Evolutionary conservation across 2,797 vertebrate genomes (phyloP).

Genomic region (Girardinus metallicus): DNA sequence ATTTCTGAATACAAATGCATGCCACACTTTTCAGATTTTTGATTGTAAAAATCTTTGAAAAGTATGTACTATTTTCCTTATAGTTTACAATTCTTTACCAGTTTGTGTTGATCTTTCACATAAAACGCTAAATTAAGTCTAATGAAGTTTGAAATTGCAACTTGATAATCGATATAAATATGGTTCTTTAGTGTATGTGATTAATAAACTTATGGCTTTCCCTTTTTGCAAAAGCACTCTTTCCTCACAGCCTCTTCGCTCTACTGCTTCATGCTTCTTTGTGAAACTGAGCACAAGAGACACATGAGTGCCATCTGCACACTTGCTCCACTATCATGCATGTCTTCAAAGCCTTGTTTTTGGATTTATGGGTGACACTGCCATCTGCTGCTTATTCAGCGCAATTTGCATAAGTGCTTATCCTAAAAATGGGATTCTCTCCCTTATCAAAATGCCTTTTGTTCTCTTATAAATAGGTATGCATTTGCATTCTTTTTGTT

Average conservation of each 20-base stretch:
- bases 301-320: slow-evolving; percentile 72
- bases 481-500: slow-evolving; percentile 18
- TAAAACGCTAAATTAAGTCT: not conserved
- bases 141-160: not conserved
- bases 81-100: not conserved
- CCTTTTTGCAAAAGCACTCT: slow-evolving; percentile 21
- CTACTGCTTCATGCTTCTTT: slow-evolving; percentile 42
- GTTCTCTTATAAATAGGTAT: not conserved
- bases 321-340: slow-evolving; percentile 49
- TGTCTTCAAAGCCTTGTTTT: slow-evolving; percentile 12
- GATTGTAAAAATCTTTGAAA: not conserved
- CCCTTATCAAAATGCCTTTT: slow-evolving; percentile 6
- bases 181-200: slow-evolving; percentile 4
- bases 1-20: not conserved
- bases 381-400: slow-evolving; percentile 61
- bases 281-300: slow-evolving; percentile 47
- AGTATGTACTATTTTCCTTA: not conserved
- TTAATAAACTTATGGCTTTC: slow-evolving; percentile 27
- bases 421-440: slow-evolving; percentile 5
- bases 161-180: not conserved
- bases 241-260: slow-evolving; percentile 15
- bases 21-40: not conserved
- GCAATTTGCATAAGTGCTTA: slow-evolving; percentile 36
- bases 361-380: slow-evolving; percentile 63
- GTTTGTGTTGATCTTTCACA: not conserved